Conservation (phyloP, 2,797 vertebrate genomes). For the Halcyon badia region DNA sequence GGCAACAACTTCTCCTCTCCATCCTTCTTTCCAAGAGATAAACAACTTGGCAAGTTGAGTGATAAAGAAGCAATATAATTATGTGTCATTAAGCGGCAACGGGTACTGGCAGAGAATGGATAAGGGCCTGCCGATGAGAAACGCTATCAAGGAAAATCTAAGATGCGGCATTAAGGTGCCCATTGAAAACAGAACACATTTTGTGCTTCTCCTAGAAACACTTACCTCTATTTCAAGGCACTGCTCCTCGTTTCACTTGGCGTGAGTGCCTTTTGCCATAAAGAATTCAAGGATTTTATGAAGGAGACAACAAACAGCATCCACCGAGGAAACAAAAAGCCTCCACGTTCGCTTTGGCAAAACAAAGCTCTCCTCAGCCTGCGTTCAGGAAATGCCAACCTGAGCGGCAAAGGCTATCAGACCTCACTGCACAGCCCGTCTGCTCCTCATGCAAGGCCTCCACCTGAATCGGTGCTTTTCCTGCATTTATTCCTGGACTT, state of each 20-base stretch:
- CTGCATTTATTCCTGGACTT: not conserved
- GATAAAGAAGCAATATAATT: slow-evolving; percentile 25
- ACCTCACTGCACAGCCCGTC: not conserved
- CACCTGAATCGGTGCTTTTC: not conserved
- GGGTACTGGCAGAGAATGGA: not conserved
- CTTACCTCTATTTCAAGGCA: not conserved
- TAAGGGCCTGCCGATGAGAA: not conserved
- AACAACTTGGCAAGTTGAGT: not conserved
- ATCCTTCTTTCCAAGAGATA: not conserved
- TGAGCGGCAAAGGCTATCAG: not conserved
- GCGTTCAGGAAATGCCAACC: not conserved
- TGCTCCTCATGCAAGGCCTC: not conserved
- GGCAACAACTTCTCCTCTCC: not conserved
- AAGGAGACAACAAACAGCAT: not conserved
- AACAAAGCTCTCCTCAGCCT: not conserved
- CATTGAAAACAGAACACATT: not conserved
- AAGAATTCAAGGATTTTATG: not conserved
- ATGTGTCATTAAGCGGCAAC: slow-evolving; percentile 1
- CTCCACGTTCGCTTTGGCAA: not conserved
- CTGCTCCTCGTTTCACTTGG: not conserved
- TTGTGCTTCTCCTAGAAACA: not conserved
- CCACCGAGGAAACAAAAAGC: not conserved
- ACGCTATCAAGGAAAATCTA: not conserved
- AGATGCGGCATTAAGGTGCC: not conserved
- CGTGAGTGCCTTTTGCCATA: not conserved